Base-by-base conservation (phyloP, 2,888 invertebrate species). In the Theretra japonica region DNA sequence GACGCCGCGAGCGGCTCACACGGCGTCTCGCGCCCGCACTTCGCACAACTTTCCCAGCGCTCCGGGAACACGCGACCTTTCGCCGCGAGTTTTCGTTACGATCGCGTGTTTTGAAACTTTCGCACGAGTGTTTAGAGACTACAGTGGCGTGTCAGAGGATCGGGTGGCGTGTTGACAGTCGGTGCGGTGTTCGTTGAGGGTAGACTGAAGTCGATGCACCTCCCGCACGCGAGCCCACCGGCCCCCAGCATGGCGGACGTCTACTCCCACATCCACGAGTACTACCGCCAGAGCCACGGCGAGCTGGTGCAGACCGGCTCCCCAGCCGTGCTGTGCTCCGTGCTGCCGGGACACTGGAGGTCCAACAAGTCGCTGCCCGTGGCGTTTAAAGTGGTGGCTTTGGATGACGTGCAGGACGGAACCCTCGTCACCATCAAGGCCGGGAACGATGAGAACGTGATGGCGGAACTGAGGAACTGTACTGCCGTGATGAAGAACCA, bases 371-470 rank as follows among this genome's bases (percentile, higher is more conserved):
- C 98, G 28, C 94, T 99, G 77, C 99, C 99, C 41, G 96, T 98
- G 62, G 98, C 99, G 23, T 99, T 99, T 94, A 98, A 99, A 94
- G 99, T 99, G 79, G 97, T 99, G 75, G 97, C 98, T 0, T 90
- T 99, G 79, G 98, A 99, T 78, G 99, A 99, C 79, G 97, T 99
- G 58, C 96, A 96, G 84, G 99, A 99, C 89, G 99, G 99, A 23
- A 99, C 99, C 0, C 88, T 98, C 78, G 99, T 99, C 73, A 97
- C 97, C 28, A 97, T 99, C 69, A 96, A 97, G 75, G 99, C 99
- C 72, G 99, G 99, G 56, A 99, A 99, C 91, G 99, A 99, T 84
- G 99, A 99, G 92, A 99, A 99, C 90, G 98, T 96, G 82, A 98
- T 98, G 95, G 99, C 98, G 0, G 99, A 99, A 88, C 91, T 99